Conservation (phyloP, 2,888 invertebrate species). For the Quadriops clusia region DNA sequence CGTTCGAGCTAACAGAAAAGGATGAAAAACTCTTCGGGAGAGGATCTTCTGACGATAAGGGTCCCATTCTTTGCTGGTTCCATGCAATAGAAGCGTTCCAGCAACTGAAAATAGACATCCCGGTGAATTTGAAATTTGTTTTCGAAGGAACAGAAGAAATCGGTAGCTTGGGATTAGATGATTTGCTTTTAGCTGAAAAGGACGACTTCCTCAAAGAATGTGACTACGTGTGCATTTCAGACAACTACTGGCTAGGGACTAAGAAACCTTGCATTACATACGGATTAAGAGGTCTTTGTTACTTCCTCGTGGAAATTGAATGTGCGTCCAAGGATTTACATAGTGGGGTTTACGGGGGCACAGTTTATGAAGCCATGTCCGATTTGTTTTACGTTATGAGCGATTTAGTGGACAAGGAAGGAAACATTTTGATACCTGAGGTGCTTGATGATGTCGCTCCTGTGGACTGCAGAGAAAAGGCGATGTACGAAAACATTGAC, state of each 20-base stretch:
- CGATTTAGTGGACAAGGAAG: slow-evolving; percentile 68
- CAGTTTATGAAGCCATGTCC: slow-evolving; percentile 79
- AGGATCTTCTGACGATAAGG: slow-evolving; percentile 84
- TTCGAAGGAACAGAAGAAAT: slow-evolving; percentile 99
- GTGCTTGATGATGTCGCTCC: slow-evolving; percentile 68
- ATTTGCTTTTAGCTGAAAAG: slow-evolving; percentile 57
- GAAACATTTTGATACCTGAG: slow-evolving; percentile 66
- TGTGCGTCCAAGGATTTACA: slow-evolving; percentile 89
- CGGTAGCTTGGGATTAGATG: slow-evolving; percentile 92
- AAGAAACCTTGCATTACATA: slow-evolving; percentile 96
- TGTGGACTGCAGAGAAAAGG: slow-evolving; percentile 51
- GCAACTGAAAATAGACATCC: slow-evolving; percentile 46
- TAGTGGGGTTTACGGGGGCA: slow-evolving; percentile 92
- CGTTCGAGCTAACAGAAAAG: slow-evolving; percentile 78
- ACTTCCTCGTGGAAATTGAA: slow-evolving; percentile 78
- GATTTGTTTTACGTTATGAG: slow-evolving; percentile 74
- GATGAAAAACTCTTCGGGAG: slow-evolving; percentile 84
- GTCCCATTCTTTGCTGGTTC: slow-evolving; percentile 90
- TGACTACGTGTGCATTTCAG: slow-evolving; percentile 94
- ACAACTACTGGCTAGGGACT: slow-evolving; percentile 97
- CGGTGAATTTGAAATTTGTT: slow-evolving; percentile 75
- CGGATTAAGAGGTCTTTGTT: slow-evolving; percentile 86
- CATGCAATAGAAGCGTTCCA: slow-evolving; percentile 86
- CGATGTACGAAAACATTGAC: slow-evolving; percentile 64
- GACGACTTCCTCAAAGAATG: slow-evolving; percentile 70